Conservation (phyloP, 1,140 invertebrate genomes). For the Lasaia peninsularis region DNA sequence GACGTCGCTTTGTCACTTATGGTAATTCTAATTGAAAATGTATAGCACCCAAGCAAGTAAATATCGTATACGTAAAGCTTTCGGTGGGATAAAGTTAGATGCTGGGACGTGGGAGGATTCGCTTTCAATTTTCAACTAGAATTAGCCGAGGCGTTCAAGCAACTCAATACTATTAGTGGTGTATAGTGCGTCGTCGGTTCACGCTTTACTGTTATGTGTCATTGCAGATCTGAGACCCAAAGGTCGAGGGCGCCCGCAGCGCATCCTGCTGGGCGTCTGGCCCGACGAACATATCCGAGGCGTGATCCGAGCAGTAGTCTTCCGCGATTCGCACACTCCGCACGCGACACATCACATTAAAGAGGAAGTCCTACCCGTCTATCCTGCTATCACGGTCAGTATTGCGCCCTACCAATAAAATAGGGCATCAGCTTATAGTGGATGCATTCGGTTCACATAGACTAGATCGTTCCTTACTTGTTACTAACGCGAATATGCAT, state of each 20-base stretch:
- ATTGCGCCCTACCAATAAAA: conserved; percentile 30
- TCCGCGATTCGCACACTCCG: conserved; percentile 85
- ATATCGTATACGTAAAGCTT: too few relatives aligned
- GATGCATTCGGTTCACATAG: conserved; percentile 22
- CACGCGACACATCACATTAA: conserved; percentile 80
- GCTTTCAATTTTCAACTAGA: background rate
- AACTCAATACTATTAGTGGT: conserved; percentile 3
- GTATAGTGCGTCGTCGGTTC: conserved; percentile 53
- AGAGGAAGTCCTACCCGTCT: conserved; percentile 65
- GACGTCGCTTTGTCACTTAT: too few relatives aligned
- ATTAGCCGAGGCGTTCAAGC: background rate
- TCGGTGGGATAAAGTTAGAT: background rate
- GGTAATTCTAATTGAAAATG: too few relatives aligned
- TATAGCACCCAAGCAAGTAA: too few relatives aligned
- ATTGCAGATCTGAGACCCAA: conserved; percentile 90
- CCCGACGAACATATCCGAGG: conserved; percentile 94
- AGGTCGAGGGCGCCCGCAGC: conserved; percentile 91
- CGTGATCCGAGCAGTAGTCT: conserved; percentile 93
- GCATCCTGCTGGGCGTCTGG: conserved; percentile 93
- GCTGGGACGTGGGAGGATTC: background rate
- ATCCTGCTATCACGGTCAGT: conserved; percentile 72
- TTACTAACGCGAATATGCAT: conserved; percentile 45
- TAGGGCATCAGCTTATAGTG: conserved; percentile 19
- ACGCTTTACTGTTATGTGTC: conserved; percentile 68
- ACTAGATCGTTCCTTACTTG: conserved; percentile 15